Evolutionary conservation across 2,797 vertebrate genomes (phyloP).

Genomic region (Taeniopygia guttata): DNA sequence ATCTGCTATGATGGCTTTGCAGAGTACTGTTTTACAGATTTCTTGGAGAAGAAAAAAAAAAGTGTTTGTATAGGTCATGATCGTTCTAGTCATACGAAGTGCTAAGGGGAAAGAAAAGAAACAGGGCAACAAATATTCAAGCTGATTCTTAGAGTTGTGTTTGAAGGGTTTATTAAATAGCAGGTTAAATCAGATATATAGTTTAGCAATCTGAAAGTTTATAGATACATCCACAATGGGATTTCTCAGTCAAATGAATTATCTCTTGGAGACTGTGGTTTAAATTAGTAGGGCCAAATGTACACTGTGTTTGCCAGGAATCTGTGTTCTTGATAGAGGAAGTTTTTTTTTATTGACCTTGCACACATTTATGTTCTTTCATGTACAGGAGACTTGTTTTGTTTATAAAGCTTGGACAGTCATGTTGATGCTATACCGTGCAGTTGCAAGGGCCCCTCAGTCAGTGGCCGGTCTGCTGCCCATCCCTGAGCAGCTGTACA

Average conservation of each 20-base stretch:
- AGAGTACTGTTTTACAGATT: background rate
- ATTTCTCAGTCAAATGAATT: background rate
- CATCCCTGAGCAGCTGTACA: background rate
- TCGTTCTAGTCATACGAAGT: background rate
- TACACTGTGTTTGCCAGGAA: background rate
- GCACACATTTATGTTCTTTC: background rate
- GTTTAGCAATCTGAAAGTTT: background rate
- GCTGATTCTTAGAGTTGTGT: background rate
- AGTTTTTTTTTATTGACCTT: background rate
- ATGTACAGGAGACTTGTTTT: background rate
- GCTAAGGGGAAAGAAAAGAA: background rate
- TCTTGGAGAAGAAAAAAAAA: background rate
- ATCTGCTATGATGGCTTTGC: background rate
- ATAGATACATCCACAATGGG: background rate
- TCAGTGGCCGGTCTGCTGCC: background rate
- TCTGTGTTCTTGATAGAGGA: background rate
- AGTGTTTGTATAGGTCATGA: background rate
- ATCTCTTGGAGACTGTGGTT: background rate
- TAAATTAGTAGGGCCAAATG: background rate
- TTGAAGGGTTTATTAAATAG: background rate
- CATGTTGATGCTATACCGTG: accelerated
- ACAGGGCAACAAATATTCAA: background rate
- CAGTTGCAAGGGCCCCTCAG: background rate
- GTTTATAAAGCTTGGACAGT: background rate
- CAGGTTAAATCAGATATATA: background rate